Base-by-base conservation (phyloP, 2,113 vertebrate genomes). In the Ranitomeya imitator region DNA sequence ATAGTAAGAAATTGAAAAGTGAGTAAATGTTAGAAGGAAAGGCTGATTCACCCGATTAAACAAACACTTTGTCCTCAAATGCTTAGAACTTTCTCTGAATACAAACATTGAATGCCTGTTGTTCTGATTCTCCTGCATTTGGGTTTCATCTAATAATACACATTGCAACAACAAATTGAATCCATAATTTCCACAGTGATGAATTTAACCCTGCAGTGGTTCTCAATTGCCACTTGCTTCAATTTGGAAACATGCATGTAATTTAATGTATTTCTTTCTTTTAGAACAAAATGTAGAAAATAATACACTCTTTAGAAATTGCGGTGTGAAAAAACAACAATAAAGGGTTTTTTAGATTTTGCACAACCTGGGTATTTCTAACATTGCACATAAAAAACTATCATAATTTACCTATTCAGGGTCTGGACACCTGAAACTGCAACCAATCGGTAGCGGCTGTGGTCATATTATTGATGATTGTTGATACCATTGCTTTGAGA, bases 1-100 rank as follows among this genome's bases (percentile, higher is more conserved):
- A 88, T 83, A 16, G 11, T 60, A 61, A 55, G 79, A 54, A 63
- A 21, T 76, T 31, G 67, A 83, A 83, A 79, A 76, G 15, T 86
- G 69, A 76, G 55, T 59, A 88, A 74, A 88, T 88, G 67, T 83
- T 76, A 83, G 71, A 45, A 74, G 73, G n/a, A 60, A n/a, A 21
- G 52, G 74, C 14, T 2, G 67, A 88, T 83, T 18, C 67, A 83
- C 37, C 52, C 63, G 79, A 83, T 63, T 88, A 83, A 88, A 88
- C 79, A 82, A 82, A 82, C 67, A 76, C 57, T 82, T 52, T 76
- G 45, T 18, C 60, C 55, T 19, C 55, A 26, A 69, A 57, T 71
- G 59, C 4, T 69, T 26, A 21, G 77, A 45, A 51, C 63, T 80
- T 71, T 26, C 45, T 11, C 23, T 80, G n/a, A 54, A 78, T 61